Base-by-base conservation (phyloP, 2,888 invertebrate species). In the Phyto melanocephala region DNA sequence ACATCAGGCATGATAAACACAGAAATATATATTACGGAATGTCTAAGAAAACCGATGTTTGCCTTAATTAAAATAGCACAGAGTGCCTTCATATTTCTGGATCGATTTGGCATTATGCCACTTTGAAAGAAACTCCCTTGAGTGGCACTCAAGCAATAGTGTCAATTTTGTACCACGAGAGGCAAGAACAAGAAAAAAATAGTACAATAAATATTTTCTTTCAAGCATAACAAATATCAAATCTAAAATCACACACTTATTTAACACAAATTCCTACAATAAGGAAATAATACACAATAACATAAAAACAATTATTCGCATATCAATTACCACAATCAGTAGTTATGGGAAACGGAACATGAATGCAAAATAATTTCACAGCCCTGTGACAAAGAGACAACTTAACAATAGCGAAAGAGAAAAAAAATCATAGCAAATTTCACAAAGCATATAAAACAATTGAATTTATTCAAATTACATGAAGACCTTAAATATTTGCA, bases 401-500 rank as follows among this genome's bases (percentile, higher is more conserved):
- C 35, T 40, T 13, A 24, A 20, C 45, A 58, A 24, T 5, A 68
- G 11, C 2, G 13, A 28, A 33, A 22, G 11, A 37, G 1, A 47
- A 4, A 47, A 58, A 62, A 52, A 13, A 47, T 42, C 11, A 42
- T 20, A 35, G 37, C 2, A n/a, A 62, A n/a, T 72, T 72, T 62
- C 28, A 17, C 50, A 47, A 50, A 50, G 35, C 22, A 28, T 40
- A 71, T 2, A 52, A 60, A 20, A 63, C 28, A 71, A 63, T 78
- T 28, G 17, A 71, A n/a, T 20, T 56, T 65, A 71, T 47, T 78
- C 78, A 78, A 78, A 78, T 78, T 78, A 78, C 78, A 56, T 35
- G 63, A 71, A 78, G 78, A 78, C 78, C 78, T 78, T 65, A 65
- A 71, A 65, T 71, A 65, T 50, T 71, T 78, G 15, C 47, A 65